phyloP scores from a whole-genome alignment of 30 jellyfish, hydroid and myxozoan genomes.

The Rhopilema esculentum region DNA sequence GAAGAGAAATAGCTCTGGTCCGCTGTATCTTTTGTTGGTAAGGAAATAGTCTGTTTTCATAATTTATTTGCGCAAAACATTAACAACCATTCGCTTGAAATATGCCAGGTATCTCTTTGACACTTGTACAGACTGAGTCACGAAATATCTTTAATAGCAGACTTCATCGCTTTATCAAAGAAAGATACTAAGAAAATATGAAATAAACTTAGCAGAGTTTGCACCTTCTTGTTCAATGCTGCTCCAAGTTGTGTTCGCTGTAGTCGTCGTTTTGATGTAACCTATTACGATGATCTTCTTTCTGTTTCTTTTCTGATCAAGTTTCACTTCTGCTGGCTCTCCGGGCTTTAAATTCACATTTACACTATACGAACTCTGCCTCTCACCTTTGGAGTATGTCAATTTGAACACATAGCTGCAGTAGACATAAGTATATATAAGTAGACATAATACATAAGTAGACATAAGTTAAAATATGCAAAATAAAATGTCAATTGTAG shows the following conservation, averaged over 20 bases:
- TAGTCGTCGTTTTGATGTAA: conserved; percentile 27
- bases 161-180: too few species aligned
- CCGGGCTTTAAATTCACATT: conserved; percentile 41
- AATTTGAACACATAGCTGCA: conserved; percentile 49
- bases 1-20: background rate
- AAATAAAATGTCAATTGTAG: too few species aligned
- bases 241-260: conserved; percentile 49
- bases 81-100: too few species aligned
- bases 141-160: too few species aligned
- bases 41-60: too few species aligned
- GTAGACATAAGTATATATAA: background rate
- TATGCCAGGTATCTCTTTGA: too few species aligned
- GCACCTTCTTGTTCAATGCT: conserved; percentile 51
- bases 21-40: too few species aligned
- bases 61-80: too few species aligned
- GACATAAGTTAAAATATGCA: background rate
- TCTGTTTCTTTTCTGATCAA: conserved; percentile 14
- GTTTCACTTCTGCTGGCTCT: conserved; percentile 57
- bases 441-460: background rate
- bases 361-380: conserved; percentile 16
- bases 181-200: too few species aligned
- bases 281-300: conserved; percentile 24
- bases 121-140: too few species aligned
- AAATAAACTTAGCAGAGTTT: too few species aligned
- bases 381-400: conserved; percentile 41